Percentiles rank a stretch among this genome's conserved stretches.
Evolutionary conservation across 2,888 invertebrate genomes (phyloP).

Genomic region (Acleris emargana): DNA sequence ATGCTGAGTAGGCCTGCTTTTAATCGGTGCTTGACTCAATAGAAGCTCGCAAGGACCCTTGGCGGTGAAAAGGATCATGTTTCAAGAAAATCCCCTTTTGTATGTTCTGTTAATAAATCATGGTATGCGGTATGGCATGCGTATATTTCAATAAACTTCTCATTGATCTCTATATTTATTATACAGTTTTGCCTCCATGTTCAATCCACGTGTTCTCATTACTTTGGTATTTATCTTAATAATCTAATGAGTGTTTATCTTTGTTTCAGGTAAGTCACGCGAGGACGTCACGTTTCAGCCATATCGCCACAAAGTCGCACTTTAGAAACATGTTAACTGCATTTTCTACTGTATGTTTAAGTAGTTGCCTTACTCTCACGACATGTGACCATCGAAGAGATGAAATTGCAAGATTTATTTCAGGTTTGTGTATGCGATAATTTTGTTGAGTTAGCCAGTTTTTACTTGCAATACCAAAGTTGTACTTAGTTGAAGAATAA

Average conservation of each 20-base stretch:
- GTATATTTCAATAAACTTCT: too few species aligned
- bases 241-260: constrained; percentile 29
- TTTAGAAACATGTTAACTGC: constrained; percentile 23
- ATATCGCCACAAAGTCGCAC: constrained; percentile 12
- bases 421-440: too few species aligned
- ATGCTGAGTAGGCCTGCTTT: constrained; percentile 11
- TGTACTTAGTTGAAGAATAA: too few species aligned
- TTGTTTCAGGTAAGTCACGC: constrained; percentile 38
- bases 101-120: too few species aligned
- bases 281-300: constrained; percentile 28
- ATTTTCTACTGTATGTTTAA: constrained; percentile 1
- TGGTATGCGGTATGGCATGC: too few species aligned
- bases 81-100: not conserved
- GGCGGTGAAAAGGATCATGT: constrained; percentile 2
- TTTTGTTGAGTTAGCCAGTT: too few species aligned
- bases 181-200: not conserved
- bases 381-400: too few species aligned
- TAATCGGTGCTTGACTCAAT: constrained; percentile 19
- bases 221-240: constrained; percentile 14
- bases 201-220: constrained; percentile 7
- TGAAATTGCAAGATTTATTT: too few species aligned
- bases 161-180: not conserved
- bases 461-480: too few species aligned
- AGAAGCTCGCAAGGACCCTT: constrained; percentile 1
- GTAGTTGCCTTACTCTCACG: too few species aligned